Evolutionary conservation across 2,797 vertebrate species (phyloP), one percentile per base, ranked within the genome.

Genomic region (Esox lucius): DNA sequence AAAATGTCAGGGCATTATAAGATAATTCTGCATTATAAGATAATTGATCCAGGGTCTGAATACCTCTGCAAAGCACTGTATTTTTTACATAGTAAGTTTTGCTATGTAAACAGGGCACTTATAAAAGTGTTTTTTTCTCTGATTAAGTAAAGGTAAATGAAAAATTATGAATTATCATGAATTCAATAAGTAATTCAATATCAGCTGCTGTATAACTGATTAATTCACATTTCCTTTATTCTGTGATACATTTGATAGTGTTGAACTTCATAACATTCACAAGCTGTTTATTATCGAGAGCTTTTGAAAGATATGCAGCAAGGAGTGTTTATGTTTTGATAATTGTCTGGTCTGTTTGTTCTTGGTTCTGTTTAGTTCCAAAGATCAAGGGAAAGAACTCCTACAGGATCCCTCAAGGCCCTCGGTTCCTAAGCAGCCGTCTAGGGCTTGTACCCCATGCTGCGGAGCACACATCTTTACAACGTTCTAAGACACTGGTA

Each of bases 401-500:
- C 74, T 78, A 39, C 19, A 90, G 78, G 48, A 71, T 84, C 59
- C 61, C 80, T n/a, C 89, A 90, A 79, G 91, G 84, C 68, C 88
- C 91, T 86, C 87, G 81, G 48, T 92, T 94, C 64, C 76, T 89
- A 68, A 83, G 76, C 53, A 81, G 79, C 67, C 86, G 51, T 0
- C 73, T 88, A 17, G 91, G 88, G 67, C 73, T 77, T 33, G 48
- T 69, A 42, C 75, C 70, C 8, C n/a, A 70, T 53, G 35, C 17
- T 39, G 81, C 87, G 42, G 82, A 87, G 6, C 35, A 80, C 1
- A 75, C 22, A 42, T 72, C 68, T 0, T 2, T 26, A 28, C 80
- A 79, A 9, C 75, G 46, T 26, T 39, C 74, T 19, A 73, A 39
- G 0, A 42, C 87, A 19, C 89, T 83, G 92, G 94, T 95, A 92